Evolutionary conservation across 2,797 vertebrate species (phyloP).

Genomic region (Pagetopsis macropterus): DNA sequence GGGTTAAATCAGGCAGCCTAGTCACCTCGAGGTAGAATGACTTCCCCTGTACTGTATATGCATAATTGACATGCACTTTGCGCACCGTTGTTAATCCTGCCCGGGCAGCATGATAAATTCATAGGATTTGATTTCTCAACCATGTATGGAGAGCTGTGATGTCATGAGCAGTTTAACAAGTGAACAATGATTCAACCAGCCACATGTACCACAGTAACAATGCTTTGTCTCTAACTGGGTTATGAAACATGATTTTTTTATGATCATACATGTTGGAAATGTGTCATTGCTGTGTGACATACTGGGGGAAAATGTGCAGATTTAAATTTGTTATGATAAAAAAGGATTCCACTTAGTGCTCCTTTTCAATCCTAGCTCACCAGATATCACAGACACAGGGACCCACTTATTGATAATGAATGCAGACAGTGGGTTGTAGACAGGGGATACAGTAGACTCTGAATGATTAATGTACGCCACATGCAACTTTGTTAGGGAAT

Average conservation of each 20-base stretch:
- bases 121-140: slow-evolving; percentile 61
- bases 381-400: background rate
- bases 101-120: slow-evolving; percentile 69
- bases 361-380: background rate
- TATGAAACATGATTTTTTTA: slow-evolving; percentile 31
- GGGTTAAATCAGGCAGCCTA: slow-evolving; percentile 50
- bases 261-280: slow-evolving; percentile 24
- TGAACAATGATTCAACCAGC: slow-evolving; percentile 42
- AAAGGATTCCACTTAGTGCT: background rate
- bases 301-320: background rate
- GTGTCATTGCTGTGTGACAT: background rate
- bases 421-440: background rate
- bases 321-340: slow-evolving; percentile 27
- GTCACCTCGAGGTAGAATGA: slow-evolving; percentile 47
- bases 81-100: slow-evolving; percentile 60
- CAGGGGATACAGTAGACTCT: background rate
- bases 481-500: background rate
- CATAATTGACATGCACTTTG: slow-evolving; percentile 78
- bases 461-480: background rate
- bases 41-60: slow-evolving; percentile 55
- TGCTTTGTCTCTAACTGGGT: background rate
- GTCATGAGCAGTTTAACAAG: slow-evolving; percentile 49
- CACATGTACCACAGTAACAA: background rate
- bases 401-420: background rate
- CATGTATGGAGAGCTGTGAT: slow-evolving; percentile 55